phyloP scores from a whole-genome alignment of 1,140 invertebrate species.

The Macrobrachium nipponense region DNA sequence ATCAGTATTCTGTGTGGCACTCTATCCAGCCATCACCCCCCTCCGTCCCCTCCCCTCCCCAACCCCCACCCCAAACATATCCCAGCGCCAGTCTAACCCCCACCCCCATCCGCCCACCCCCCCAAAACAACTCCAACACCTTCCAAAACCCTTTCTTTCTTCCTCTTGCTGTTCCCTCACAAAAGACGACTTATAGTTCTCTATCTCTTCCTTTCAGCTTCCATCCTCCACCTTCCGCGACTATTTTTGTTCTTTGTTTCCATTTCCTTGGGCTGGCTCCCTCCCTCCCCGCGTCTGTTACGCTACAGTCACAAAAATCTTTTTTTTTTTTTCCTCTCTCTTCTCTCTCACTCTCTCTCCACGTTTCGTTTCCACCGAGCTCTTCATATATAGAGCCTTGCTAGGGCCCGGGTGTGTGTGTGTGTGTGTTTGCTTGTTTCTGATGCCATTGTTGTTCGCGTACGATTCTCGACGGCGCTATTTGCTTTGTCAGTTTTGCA shows the following conservation, averaged over 20 bases:
- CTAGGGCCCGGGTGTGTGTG: no score
- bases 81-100: not conserved
- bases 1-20: slow-evolving; percentile 21
- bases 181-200: not conserved
- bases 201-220: not conserved
- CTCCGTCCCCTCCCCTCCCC: not conserved
- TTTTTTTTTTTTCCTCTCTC: not conserved
- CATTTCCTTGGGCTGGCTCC: not conserved
- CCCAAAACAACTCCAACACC: not conserved
- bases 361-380: no score
- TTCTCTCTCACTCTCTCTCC: not conserved
- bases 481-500: no score
- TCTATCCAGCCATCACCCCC: not conserved
- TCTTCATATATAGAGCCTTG: no score
- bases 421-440: no score
- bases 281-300: not conserved
- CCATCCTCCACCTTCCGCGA: not conserved
- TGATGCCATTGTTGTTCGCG: no score
- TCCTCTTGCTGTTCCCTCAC: not conserved
- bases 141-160: not conserved
- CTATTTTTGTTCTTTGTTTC: not conserved
- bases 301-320: not conserved
- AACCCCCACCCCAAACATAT: not conserved
- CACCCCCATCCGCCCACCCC: not conserved
- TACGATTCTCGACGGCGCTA: no score